phyloP scores from a whole-genome alignment of 2,888 invertebrate genomes.

The Tiphia femorata region DNA sequence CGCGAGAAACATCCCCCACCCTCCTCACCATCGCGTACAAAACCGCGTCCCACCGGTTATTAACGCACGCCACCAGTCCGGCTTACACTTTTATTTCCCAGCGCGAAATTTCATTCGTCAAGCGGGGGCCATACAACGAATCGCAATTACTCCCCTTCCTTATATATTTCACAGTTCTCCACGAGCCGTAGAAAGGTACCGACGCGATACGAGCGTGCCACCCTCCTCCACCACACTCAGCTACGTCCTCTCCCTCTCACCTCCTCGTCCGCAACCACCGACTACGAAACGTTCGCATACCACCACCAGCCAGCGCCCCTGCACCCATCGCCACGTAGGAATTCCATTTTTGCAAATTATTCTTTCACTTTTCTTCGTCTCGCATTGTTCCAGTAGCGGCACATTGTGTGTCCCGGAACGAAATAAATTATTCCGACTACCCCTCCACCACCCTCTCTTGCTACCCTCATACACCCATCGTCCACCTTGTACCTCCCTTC shows the following conservation, averaged over 20 bases:
- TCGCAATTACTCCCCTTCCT: constrained; percentile 45
- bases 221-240: background rate
- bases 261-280: background rate
- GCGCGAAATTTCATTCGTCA: constrained; percentile 47
- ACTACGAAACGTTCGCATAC: constrained; percentile 11
- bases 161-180: constrained; percentile 25
- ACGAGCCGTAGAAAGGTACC: background rate
- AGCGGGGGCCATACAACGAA: constrained; percentile 37
- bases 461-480: constrained; percentile 4
- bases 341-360: constrained; percentile 51
- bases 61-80: too few species aligned
- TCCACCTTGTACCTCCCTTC: background rate
- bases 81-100: too few species aligned
- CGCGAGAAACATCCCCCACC: background rate
- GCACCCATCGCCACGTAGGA: constrained; percentile 23
- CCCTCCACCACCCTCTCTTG: constrained; percentile 21
- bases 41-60: too few species aligned
- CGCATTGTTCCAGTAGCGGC: constrained; percentile 16
- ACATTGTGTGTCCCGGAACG: constrained; percentile 30
- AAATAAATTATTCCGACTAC: constrained; percentile 40
- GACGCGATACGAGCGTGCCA: background rate
- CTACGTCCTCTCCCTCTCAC: background rate
- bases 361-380: constrained; percentile 34
- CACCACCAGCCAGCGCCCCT: background rate
- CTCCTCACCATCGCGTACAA: too few species aligned